Conservation (phyloP, 2,113 vertebrate genomes). For the Colistium nudipinnis region DNA sequence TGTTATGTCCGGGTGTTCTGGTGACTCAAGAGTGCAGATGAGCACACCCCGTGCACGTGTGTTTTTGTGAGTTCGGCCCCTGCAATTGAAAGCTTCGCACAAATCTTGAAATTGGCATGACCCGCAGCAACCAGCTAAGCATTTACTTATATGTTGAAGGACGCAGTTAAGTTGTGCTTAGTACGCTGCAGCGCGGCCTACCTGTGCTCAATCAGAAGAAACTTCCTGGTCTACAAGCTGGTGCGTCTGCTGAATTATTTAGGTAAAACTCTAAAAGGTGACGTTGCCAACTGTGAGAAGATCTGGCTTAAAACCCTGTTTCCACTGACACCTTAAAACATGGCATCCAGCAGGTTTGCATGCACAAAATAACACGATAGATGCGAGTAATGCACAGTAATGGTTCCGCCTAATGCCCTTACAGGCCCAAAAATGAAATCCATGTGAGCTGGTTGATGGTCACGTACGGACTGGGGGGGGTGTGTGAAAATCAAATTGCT, state of each 20-base stretch:
- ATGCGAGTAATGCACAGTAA: not conserved
- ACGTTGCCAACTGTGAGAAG: slow-evolving; percentile 18
- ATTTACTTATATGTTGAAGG: slow-evolving; percentile 5
- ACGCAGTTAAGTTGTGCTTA: slow-evolving; percentile 4
- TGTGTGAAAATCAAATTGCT: no score
- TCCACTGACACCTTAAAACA: not conserved
- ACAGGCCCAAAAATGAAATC: not conserved
- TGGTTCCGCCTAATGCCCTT: slow-evolving; percentile 3
- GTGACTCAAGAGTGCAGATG: slow-evolving; percentile 57
- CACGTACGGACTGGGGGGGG: not conserved
- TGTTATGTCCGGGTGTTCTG: slow-evolving; percentile 62
- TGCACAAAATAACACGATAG: slow-evolving; percentile 13
- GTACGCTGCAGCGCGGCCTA: slow-evolving; percentile 15
- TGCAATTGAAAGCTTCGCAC: slow-evolving; percentile 30
- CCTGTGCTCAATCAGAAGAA: slow-evolving; percentile 10
- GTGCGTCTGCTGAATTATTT: slow-evolving; percentile 50
- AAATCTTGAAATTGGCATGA: slow-evolving; percentile 15
- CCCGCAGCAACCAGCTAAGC: slow-evolving; percentile 5
- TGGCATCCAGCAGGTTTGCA: slow-evolving; percentile 2
- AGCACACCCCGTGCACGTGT: slow-evolving; percentile 47
- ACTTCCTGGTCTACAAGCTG: slow-evolving; percentile 37
- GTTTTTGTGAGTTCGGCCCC: slow-evolving; percentile 18
- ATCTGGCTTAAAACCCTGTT: slow-evolving; percentile 20
- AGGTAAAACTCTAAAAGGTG: not conserved
- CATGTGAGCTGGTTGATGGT: slow-evolving; percentile 11